phyloP scores from a whole-genome alignment of 2,888 invertebrate species.

The Limnephilus rhombicus region DNA sequence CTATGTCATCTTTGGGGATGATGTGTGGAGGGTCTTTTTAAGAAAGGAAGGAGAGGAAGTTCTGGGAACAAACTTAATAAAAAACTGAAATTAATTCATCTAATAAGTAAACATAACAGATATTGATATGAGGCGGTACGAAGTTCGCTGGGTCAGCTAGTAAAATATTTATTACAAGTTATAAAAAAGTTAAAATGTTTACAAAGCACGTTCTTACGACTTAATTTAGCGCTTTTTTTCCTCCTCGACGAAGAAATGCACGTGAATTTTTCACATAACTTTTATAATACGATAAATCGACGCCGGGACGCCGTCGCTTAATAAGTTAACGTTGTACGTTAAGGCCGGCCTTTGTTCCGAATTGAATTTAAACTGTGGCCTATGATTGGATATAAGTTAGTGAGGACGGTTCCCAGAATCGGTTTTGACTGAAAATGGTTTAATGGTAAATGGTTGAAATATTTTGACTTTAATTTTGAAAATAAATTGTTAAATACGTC shows the following conservation, averaged over 20 bases:
- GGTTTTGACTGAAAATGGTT: not conserved
- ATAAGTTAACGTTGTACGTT: not conserved
- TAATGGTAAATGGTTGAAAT: not conserved
- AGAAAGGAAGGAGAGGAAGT: too few species aligned
- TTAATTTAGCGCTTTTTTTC: not conserved
- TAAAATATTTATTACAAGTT: too few species aligned
- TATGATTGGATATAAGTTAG: not conserved
- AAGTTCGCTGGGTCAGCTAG: too few species aligned
- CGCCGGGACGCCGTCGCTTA: not conserved
- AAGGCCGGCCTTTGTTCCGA: not conserved
- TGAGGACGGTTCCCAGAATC: not conserved
- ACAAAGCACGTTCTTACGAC: not conserved
- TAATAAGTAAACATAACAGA: too few species aligned
- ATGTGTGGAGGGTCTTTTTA: too few species aligned
- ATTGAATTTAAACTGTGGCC: not conserved
- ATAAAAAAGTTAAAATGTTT: not conserved
- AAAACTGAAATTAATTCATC: too few species aligned
- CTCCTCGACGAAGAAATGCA: not conserved
- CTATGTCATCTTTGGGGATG: too few species aligned
- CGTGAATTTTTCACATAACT: not conserved
- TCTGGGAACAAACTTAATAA: too few species aligned
- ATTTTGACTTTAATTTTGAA: not conserved
- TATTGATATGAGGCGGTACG: too few species aligned
- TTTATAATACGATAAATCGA: not conserved
- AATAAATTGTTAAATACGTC: not conserved